A percentile compares a stretch with the other conserved stretches of the same genome.
These are phyloP conservation scores for Trichogramma dendrolimi DNA, from an alignment of 2,888 invertebrate genomes.

Conservation along the genomic window DNA sequence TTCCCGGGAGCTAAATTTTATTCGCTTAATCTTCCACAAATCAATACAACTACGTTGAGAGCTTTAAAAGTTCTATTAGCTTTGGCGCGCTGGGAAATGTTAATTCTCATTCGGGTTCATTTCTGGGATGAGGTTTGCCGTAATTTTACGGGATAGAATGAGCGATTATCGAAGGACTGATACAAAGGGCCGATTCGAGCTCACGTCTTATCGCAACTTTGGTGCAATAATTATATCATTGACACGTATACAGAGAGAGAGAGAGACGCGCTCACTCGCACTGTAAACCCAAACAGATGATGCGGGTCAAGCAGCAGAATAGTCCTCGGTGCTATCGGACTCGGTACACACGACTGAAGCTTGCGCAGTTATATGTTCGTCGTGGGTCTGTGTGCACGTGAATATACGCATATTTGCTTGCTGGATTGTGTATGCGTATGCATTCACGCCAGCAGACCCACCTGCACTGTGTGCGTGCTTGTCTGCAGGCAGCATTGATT, in stretches of 20 bases:
- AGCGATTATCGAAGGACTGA: too few species aligned
- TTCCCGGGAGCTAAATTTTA: too few species aligned
- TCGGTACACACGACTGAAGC: conserved; percentile 11
- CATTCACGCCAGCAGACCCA: conserved; percentile 3
- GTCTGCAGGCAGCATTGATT: conserved; percentile 2
- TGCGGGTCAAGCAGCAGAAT: conserved; percentile 14
- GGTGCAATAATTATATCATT: too few species aligned
- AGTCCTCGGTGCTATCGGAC: conserved; percentile 15
- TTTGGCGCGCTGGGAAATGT: too few species aligned
- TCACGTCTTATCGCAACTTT: too few species aligned
- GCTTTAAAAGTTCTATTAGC: too few species aligned
- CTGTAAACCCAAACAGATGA: neutral
- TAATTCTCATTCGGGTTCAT: too few species aligned
- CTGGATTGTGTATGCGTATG: neutral
- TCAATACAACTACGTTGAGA: too few species aligned
- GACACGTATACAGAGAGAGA: neutral
- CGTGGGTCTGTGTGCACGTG: neutral
- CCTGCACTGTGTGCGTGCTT: neutral
- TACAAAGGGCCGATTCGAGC: too few species aligned
- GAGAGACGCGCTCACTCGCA: neutral
- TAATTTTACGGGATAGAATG: too few species aligned
- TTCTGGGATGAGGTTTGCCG: too few species aligned
- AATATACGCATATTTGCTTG: neutral
- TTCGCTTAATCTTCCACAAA: too few species aligned
- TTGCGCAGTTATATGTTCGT: neutral